Conservation (phyloP, 2,797 vertebrate genomes). For the Syndactyla subalaris region DNA sequence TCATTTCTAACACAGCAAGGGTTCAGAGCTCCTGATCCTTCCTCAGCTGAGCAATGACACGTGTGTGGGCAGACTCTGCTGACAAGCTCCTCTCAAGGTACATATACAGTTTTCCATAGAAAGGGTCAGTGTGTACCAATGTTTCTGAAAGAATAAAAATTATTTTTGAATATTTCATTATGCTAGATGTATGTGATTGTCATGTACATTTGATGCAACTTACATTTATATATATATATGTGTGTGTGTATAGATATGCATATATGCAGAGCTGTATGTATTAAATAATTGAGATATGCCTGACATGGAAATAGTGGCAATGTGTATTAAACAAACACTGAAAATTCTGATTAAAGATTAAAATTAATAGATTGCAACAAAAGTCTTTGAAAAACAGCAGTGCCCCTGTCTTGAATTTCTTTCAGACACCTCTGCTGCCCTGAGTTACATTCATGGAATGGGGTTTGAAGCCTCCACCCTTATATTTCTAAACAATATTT, state of each 20-base stretch:
- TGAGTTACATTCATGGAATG: background rate
- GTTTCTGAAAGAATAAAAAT: background rate
- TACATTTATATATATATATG: rapidly evolving
- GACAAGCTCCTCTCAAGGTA: background rate
- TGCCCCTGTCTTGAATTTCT: background rate
- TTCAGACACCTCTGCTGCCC: background rate
- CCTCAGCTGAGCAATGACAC: background rate
- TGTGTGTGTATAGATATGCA: background rate
- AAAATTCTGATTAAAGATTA: background rate
- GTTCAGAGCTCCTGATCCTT: background rate
- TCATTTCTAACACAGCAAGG: background rate
- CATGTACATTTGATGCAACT: background rate
- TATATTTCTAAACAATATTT: background rate
- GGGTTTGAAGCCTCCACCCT: background rate
- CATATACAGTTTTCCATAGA: background rate
- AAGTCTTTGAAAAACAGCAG: background rate
- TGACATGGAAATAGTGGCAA: background rate
- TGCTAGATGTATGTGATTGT: background rate
- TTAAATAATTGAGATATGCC: background rate
- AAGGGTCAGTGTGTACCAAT: background rate
- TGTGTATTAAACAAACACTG: background rate
- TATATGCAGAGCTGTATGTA: background rate
- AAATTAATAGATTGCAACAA: background rate
- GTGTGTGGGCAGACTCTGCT: background rate
- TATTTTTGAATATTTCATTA: background rate